Base-by-base conservation (phyloP, 1,140 invertebrate species). In the Brachionus paranguensis region DNA sequence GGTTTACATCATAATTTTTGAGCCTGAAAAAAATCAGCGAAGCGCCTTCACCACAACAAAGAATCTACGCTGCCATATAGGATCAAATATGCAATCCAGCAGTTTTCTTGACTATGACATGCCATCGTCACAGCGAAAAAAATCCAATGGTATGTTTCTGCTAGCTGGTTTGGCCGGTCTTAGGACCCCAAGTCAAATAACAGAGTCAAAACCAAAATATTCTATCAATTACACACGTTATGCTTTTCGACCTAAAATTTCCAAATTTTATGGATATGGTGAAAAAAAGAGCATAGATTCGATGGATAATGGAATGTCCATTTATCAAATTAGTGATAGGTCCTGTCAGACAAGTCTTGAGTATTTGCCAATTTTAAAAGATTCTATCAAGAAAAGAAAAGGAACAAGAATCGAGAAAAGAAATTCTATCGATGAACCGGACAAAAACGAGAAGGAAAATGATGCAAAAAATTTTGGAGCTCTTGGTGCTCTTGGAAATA, bases 31-130 rank as follows among this genome's bases (percentile, higher is more conserved):
- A 86, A 95, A 95, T 88, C 93, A 93, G 85, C 88, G 94, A 55
- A 92, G 93, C 3, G 91, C 92, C 78, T 95, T 95, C 0, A 94
- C 93, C 0, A 93, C 89, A 14, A 88, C 92, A 50, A 94, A 93
- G 87, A 92, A 92, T 33, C 93, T 95, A 24, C 89, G 94, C 55
- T 94, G 93, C 87, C 93, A 95, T 89, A 93, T 95, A 86, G 94
- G 93, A 27, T 89, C 87, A 4, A 64, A 41, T 60, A 17, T 64
- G 24, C 50, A 81, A 68, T 72, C 68, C 2, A 50, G 45, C n/a
- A 76, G 20, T 47, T 27, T 20, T 14, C 41, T 76, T 76, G 72
- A 76, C 3, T 14, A 45, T 27, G 72, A 76, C 8, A 11, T 50
- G 43, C 17, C 72, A 50, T 76, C 72, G 17, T 76, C 72, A 3